Percentiles rank a stretch among this genome's conserved stretches.
Evolutionary conservation across 1,140 invertebrate genomes (phyloP).

Genomic region (Pantala flavescens): DNA sequence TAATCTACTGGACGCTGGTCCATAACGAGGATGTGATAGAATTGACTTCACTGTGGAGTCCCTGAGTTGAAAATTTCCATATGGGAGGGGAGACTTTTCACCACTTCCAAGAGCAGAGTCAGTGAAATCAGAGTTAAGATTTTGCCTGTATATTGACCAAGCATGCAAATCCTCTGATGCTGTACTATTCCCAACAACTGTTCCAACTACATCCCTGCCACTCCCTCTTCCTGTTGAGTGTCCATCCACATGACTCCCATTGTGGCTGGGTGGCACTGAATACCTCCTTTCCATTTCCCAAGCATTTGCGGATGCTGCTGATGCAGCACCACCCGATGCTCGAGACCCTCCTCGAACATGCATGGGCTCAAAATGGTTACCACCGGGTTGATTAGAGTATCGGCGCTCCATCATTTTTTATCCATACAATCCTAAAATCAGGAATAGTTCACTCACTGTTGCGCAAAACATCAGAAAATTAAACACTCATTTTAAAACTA

Average conservation of each 20-base stretch:
- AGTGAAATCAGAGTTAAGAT: constrained; percentile 88
- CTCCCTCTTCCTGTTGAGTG: background rate
- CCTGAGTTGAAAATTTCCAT: constrained; percentile 84
- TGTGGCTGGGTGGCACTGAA: constrained; percentile 63
- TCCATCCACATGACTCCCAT: constrained; percentile 14
- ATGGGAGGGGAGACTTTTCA: constrained; percentile 79
- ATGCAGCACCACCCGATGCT: background rate
- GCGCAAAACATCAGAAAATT: too few species aligned
- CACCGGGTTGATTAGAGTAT: background rate
- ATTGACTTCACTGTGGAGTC: constrained; percentile 88
- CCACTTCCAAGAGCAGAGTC: constrained; percentile 83
- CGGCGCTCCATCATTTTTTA: background rate
- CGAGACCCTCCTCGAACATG: background rate
- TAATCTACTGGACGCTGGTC: constrained; percentile 50
- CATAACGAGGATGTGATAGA: constrained; percentile 78
- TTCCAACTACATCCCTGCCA: background rate
- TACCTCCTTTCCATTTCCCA: constrained; percentile 46
- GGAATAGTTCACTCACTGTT: too few species aligned
- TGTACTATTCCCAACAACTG: background rate
- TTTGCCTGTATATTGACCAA: constrained; percentile 94
- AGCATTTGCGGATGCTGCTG: background rate
- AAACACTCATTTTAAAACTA: too few species aligned
- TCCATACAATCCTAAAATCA: too few species aligned
- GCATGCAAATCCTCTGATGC: constrained; percentile 84
- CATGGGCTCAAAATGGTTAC: background rate